Evolutionary conservation across 2,888 invertebrate species (phyloP).

Genomic region (Lepidocyrtinus sp.): DNA sequence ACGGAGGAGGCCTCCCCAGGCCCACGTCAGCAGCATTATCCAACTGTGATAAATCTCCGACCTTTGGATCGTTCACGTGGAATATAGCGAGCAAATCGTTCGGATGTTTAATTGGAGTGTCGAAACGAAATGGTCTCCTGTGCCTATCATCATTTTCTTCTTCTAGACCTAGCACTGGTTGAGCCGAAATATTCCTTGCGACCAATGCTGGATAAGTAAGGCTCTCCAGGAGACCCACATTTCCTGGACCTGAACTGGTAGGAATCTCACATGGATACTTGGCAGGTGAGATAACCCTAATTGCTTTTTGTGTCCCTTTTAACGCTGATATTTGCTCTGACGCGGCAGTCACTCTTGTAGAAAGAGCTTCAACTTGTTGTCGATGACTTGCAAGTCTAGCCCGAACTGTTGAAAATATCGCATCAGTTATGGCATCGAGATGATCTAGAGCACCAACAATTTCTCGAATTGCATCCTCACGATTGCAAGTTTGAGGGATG

Average conservation of each 20-base stretch:
- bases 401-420: slow-evolving; percentile 65
- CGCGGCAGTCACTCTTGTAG: slow-evolving; percentile 47
- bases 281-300: slow-evolving; percentile 67
- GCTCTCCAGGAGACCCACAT: not conserved
- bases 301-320: slow-evolving; percentile 64
- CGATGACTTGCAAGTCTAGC: slow-evolving; percentile 61
- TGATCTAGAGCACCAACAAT: slow-evolving; percentile 67
- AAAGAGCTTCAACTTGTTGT: slow-evolving; percentile 43
- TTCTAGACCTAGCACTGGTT: slow-evolving; percentile 27
- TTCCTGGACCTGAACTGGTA: not conserved
- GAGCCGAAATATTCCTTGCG: slow-evolving; percentile 36
- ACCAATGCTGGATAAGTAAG: slow-evolving; percentile 45
- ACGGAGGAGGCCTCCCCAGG: slow-evolving; percentile 60
- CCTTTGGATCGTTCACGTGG: slow-evolving; percentile 61
- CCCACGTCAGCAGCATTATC: slow-evolving; percentile 61
- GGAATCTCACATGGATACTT: slow-evolving; percentile 65
- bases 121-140: slow-evolving; percentile 43
- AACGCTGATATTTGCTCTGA: slow-evolving; percentile 56
- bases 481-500: slow-evolving; percentile 64
- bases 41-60: slow-evolving; percentile 55
- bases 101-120: slow-evolving; percentile 64
- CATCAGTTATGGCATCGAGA: slow-evolving; percentile 62
- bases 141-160: slow-evolving; percentile 32
- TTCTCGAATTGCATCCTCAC: slow-evolving; percentile 67
- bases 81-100: slow-evolving; percentile 66